These are phyloP conservation scores for Heterocephalus glaber DNA, from an alignment of 2,113 vertebrate genomes.

Conservation along the genomic window DNA sequence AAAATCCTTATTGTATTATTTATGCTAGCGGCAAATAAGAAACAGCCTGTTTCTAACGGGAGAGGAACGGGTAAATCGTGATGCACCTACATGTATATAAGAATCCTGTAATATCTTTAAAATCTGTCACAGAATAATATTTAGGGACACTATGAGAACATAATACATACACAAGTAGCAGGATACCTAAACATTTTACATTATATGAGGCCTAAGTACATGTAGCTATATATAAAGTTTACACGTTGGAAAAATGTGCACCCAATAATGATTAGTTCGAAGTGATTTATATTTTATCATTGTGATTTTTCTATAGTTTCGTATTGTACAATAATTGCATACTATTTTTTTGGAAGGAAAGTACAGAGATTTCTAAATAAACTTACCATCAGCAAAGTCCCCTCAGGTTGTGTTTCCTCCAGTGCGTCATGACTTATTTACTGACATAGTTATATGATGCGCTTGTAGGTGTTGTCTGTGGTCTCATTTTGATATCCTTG, in stretches of 20 bases:
- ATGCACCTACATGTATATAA: neutral
- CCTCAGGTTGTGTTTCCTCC: neutral
- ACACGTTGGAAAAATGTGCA: neutral
- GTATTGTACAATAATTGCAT: neutral
- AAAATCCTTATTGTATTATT: neutral
- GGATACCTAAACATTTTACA: conserved; percentile 4
- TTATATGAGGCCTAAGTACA: neutral
- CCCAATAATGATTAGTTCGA: neutral
- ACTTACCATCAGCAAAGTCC: neutral
- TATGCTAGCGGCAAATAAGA: neutral
- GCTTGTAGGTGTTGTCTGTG: neutral
- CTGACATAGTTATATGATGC: neutral
- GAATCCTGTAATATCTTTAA: conserved; percentile 3
- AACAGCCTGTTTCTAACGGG: neutral
- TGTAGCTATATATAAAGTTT: neutral
- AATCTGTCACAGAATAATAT: conserved; percentile 26
- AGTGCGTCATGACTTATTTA: neutral
- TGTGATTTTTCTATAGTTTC: conserved; percentile 40
- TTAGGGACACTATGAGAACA: conserved; percentile 6
- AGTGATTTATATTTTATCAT: conserved; percentile 17
- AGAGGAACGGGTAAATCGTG: neutral
- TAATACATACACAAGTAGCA: neutral
- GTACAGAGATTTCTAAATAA: conserved; percentile 5
- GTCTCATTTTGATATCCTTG: conserved; percentile 62
- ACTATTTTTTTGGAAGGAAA: conserved; percentile 38